phyloP scores from a whole-genome alignment of 1,140 invertebrate genomes.

The Drosophila ironensis region DNA sequence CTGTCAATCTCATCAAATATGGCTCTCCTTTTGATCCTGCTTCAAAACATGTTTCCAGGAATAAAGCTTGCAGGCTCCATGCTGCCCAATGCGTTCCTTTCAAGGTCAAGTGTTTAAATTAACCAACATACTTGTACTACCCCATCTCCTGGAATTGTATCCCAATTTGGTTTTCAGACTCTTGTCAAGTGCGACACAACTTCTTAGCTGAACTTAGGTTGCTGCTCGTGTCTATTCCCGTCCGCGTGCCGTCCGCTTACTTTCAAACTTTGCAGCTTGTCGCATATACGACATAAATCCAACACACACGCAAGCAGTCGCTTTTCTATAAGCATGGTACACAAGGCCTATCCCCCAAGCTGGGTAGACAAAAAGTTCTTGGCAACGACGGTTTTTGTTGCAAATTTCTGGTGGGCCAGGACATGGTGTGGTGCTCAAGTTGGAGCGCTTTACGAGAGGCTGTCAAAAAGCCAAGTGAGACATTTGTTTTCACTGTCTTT shows the following conservation, averaged over 20 bases:
- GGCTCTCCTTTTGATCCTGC: no score
- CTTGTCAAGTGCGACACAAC: conserved; percentile 27
- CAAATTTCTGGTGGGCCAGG: not conserved
- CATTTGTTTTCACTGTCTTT: conserved; percentile 67
- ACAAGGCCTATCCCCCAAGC: conserved; percentile 46
- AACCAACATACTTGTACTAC: conserved; percentile 15
- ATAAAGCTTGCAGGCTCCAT: no score
- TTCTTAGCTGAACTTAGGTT: conserved; percentile 33
- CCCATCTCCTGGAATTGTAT: conserved; percentile 14
- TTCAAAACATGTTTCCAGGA: no score
- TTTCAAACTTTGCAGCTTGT: conserved; percentile 48
- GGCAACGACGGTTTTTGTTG: conserved; percentile 26
- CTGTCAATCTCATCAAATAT: no score
- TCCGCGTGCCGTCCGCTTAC: conserved; percentile 2
- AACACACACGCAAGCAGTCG: conserved; percentile 22
- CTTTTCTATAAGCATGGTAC: conserved; percentile 19
- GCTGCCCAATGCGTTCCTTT: not conserved
- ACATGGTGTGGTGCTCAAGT: conserved; percentile 4
- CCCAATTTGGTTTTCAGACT: conserved; percentile 18
- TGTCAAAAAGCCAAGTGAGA: conserved; percentile 66
- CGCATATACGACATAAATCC: conserved; percentile 66
- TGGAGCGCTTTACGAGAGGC: conserved; percentile 35
- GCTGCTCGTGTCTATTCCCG: conserved; percentile 21
- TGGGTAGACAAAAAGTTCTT: conserved; percentile 51
- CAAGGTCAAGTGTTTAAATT: conserved; percentile 28